Evolutionary conservation across 2,888 invertebrate genomes (phyloP), one percentile per base, ranked within the genome.

Genomic region (Acanthosepion esculentum): DNA sequence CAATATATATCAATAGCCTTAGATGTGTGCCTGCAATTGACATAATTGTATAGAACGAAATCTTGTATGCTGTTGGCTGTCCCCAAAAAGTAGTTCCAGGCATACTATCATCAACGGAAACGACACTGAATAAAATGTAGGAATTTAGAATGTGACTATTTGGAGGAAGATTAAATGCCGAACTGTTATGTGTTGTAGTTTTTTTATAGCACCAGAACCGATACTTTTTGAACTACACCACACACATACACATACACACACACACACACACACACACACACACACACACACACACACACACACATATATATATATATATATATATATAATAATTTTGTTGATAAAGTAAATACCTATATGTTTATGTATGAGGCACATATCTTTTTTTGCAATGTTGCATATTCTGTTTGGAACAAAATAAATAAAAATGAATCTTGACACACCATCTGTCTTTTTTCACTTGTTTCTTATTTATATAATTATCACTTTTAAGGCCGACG

Each of bases 371-470:
- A n/a, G 78, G 15, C n/a, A n/a, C n/a, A 78, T 78, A 78, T n/a
- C 78, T n/a, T 78, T 78, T 78, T 78, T 33, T 33, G 78, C n/a
- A 78, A 78, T 33, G n/a, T 5, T 33, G 78, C n/a, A 33, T 78
- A 78, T 78, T n/a, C 78, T 78, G 5, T 78, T n/a, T 18, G n/a
- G n/a, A 33, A 18, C 12, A 78, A n/a, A 33, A n/a, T 78, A 78
- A 78, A 78, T 78, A 12, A 33, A 78, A n/a, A 78, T 15, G 78
- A n/a, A n/a, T 78, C 33, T 78, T 78, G 78, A 78, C 78, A 78
- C 78, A 33, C 78, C 78, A 78, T 78, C 78, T 78, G 78, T 78
- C 78, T 78, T 78, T 78, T 59, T 78, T 78, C 78, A 78, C 33
- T 78, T 33, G 12, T 0, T n/a, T 12, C 8, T 8, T 78, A 78